These are phyloP conservation scores for Empidonax traillii DNA, from an alignment of 2,113 vertebrate genomes.

Conservation along the genomic window DNA sequence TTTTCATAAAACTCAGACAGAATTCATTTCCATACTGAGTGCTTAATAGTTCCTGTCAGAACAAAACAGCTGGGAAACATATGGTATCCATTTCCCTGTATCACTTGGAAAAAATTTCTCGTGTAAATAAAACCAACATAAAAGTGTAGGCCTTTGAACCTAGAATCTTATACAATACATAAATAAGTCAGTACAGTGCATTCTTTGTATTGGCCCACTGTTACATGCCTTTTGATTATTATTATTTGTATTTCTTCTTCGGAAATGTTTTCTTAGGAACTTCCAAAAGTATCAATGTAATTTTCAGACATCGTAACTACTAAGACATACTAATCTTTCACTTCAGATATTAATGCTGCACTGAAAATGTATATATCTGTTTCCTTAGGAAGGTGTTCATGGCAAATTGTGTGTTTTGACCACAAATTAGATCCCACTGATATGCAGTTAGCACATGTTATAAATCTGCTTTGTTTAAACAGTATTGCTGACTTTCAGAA, in stretches of 20 bases:
- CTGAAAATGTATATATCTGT: conserved; percentile 18
- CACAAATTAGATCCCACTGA: conserved; percentile 26
- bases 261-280: conserved; percentile 46
- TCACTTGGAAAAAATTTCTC: conserved; percentile 84
- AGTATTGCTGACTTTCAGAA: not conserved
- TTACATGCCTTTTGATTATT: conserved; percentile 51
- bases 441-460: not conserved
- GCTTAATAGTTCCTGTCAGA: conserved; percentile 81
- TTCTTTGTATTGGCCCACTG: conserved; percentile 69
- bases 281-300: conserved; percentile 55
- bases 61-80: conserved; percentile 83
- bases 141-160: conserved; percentile 81
- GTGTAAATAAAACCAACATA: conserved; percentile 87
- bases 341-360: not conserved
- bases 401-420: conserved; percentile 43
- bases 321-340: conserved; percentile 26
- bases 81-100: conserved; percentile 85
- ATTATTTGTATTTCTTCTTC: conserved; percentile 63
- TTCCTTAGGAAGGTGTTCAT: conserved; percentile 43
- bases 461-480: conserved; percentile 44
- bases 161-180: conserved; percentile 74
- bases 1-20: conserved; percentile 81
- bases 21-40: conserved; percentile 78
- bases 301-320: conserved; percentile 26
- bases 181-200: conserved; percentile 75